Evolutionary conservation across 2,888 invertebrate species (phyloP).

Genomic region (Metalampra italica): DNA sequence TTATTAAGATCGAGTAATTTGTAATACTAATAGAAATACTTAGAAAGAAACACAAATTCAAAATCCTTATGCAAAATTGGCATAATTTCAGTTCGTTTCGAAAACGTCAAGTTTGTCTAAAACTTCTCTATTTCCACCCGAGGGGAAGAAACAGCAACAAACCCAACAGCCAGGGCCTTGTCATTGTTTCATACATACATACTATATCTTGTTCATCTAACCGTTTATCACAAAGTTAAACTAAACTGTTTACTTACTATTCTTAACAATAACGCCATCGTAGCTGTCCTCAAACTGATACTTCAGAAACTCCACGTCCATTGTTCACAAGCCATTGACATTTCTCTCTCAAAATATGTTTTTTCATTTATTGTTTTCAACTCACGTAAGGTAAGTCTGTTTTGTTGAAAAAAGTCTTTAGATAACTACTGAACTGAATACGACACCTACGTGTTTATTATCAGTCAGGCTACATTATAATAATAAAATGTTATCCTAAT

Average conservation of each 20-base stretch:
- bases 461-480: not conserved
- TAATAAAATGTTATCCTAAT: not conserved
- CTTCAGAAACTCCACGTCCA: slow-evolving; percentile 60
- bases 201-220: no score
- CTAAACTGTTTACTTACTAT: slow-evolving; percentile 37
- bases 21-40: no score
- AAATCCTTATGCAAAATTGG: no score
- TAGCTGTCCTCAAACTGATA: slow-evolving; percentile 52
- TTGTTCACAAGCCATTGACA: slow-evolving; percentile 14
- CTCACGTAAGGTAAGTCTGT: not conserved
- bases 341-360: not conserved
- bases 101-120: no score
- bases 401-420: not conserved
- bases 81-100: no score
- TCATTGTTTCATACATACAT: no score
- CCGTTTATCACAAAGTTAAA: no score
- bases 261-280: slow-evolving; percentile 51
- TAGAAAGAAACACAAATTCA: no score
- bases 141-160: no score
- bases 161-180: no score
- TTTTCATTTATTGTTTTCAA: not conserved
- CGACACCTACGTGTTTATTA: not conserved
- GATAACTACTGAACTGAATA: not conserved
- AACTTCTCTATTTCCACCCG: no score
- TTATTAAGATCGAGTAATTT: no score